These are phyloP conservation scores for Eolophus roseicapilla DNA, from an alignment of 2,113 vertebrate genomes.

Conservation along the genomic window DNA sequence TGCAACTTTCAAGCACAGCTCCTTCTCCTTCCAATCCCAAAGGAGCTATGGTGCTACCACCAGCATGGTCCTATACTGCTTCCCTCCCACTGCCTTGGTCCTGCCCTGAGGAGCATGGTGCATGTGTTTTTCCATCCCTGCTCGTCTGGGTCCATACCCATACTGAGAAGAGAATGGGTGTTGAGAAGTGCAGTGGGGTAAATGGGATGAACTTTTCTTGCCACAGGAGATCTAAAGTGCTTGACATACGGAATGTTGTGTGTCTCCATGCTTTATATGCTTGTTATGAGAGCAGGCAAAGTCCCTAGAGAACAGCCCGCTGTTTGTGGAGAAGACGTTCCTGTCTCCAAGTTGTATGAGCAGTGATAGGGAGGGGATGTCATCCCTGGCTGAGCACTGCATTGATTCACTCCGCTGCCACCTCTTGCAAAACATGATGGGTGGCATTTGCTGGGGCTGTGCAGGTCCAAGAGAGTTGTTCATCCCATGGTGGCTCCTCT, in stretches of 20 bases:
- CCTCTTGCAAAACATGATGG: accelerated
- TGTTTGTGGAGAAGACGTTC: background rate
- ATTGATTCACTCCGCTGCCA: background rate
- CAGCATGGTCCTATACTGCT: background rate
- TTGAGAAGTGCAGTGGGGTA: background rate
- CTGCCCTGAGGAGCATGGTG: background rate
- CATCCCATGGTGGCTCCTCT: background rate
- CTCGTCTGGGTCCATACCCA: background rate
- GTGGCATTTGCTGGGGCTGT: background rate
- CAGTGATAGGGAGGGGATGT: background rate
- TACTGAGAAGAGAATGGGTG: background rate
- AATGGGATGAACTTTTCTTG: background rate
- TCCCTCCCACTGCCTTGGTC: background rate
- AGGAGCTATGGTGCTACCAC: background rate
- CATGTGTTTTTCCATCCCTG: background rate
- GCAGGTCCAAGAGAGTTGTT: background rate
- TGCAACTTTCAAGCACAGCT: background rate
- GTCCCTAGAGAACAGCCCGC: background rate
- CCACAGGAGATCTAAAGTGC: background rate
- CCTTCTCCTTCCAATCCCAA: background rate
- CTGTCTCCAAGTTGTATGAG: background rate
- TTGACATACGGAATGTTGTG: background rate
- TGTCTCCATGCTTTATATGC: background rate
- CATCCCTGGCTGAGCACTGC: background rate
- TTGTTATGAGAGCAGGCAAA: background rate